Percentiles rank a stretch among this genome's conserved stretches.
Conservation (phyloP, 64 coral and sea anemone genomes). For the Astreopora myriophthalma region DNA sequence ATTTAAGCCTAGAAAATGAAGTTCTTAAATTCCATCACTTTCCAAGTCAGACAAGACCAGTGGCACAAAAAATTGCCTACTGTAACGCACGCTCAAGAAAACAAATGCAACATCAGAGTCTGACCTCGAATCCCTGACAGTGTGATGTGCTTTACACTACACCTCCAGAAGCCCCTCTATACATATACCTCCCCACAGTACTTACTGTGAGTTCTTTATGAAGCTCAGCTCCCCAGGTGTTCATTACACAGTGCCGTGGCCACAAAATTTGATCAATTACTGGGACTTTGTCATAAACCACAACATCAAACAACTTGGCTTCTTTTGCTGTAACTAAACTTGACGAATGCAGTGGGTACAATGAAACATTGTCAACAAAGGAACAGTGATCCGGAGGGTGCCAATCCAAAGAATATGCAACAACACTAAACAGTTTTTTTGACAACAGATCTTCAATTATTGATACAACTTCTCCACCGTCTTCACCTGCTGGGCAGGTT, state of each 20-base stretch:
- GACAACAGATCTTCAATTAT: conserved; percentile 72
- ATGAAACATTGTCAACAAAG: conserved; percentile 75
- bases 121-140: no score
- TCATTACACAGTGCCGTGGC: conserved; percentile 81
- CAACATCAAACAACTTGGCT: conserved; percentile 81
- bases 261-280: conserved; percentile 80
- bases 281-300: conserved; percentile 64
- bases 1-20: no score
- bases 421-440: conserved; percentile 58
- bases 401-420: conserved; percentile 88
- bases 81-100: no score
- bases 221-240: conserved; percentile 87
- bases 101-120: no score
- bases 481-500: conserved; percentile 64
- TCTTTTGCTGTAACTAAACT: conserved; percentile 60
- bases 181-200: no score
- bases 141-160: no score
- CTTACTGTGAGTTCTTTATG: conserved; percentile 84
- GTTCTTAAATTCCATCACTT: no score
- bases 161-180: no score
- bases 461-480: conserved; percentile 79
- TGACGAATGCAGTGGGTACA: conserved; percentile 73
- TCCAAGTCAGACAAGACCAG: no score
- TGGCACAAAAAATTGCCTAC: no score
- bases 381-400: conserved; percentile 91